Evolutionary conservation across 2,888 invertebrate genomes (phyloP).

Genomic region (Orthonychiurus folsomi): DNA sequence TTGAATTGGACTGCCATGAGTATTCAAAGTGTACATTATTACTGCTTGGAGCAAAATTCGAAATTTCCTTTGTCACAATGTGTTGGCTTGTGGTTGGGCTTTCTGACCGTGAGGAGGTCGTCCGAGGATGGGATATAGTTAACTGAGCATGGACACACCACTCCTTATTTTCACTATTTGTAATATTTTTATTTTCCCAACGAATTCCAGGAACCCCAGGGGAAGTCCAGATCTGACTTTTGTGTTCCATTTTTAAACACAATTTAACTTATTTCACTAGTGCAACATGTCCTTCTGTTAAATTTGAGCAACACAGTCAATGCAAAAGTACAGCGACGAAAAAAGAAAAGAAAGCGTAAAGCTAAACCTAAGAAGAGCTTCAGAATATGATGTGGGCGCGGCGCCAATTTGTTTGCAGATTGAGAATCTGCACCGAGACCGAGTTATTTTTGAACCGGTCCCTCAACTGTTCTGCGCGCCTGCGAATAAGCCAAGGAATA

Average conservation of each 20-base stretch:
- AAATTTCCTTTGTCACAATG: not conserved
- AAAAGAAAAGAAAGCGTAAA: not conserved
- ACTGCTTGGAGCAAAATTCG: slow-evolving; percentile 41
- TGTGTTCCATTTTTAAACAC: not conserved
- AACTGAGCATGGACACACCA: slow-evolving; percentile 63
- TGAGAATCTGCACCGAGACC: too few relatives aligned
- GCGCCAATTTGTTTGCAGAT: too few relatives aligned
- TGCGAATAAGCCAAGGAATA: too few relatives aligned
- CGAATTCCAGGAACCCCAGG: slow-evolving; percentile 43
- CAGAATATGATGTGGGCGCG: too few relatives aligned
- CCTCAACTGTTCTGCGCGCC: too few relatives aligned
- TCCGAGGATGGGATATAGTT: slow-evolving; percentile 50
- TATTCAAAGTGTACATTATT: slow-evolving; percentile 52
- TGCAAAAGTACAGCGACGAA: not conserved
- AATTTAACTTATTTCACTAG: not conserved
- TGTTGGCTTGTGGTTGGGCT: not conserved
- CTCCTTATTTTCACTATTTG: slow-evolving; percentile 42
- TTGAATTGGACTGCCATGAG: slow-evolving; percentile 45
- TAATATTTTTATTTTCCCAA: too few relatives aligned
- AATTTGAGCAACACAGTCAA: not conserved
- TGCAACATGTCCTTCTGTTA: too few relatives aligned
- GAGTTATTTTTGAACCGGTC: too few relatives aligned
- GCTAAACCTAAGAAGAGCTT: not conserved
- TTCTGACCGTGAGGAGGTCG: not conserved
- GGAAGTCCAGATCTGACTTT: slow-evolving; percentile 37